Evolutionary conservation across 2,888 invertebrate species (phyloP).

Genomic region (Andrena camellia): DNA sequence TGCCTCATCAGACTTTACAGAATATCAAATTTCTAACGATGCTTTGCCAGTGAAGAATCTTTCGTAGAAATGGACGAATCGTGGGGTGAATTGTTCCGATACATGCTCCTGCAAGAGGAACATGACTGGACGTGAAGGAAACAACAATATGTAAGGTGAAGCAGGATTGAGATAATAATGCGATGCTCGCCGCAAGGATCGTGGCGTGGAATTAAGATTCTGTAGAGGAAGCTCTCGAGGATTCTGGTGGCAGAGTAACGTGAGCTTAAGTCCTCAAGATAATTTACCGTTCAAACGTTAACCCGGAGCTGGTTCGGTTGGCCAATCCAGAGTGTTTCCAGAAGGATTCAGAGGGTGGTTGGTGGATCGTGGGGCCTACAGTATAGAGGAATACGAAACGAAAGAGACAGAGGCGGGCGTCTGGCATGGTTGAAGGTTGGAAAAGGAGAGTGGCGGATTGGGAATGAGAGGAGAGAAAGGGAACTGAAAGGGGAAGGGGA

Average conservation of each 20-base stretch:
- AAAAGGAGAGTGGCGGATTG: slow-evolving; percentile 8
- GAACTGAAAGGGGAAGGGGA: background rate
- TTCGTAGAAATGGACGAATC: too few relatives aligned
- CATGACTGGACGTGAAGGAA: too few relatives aligned
- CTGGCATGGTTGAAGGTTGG: too few relatives aligned
- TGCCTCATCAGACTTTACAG: background rate
- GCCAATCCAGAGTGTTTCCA: slow-evolving; percentile 43
- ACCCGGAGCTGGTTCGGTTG: slow-evolving; percentile 62
- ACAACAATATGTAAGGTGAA: background rate
- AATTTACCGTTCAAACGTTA: slow-evolving; percentile 80
- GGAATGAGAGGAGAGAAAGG: background rate
- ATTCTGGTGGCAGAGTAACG: slow-evolving; percentile 57
- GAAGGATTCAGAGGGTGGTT: slow-evolving; percentile 43
- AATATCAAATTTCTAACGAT: too few relatives aligned
- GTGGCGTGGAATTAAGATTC: slow-evolving; percentile 77
- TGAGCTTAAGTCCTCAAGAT: slow-evolving; percentile 71
- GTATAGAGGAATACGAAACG: slow-evolving; percentile 12
- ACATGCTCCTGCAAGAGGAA: too few relatives aligned
- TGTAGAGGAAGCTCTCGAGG: slow-evolving; percentile 49
- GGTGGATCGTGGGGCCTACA: slow-evolving; percentile 11
- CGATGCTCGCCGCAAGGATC: slow-evolving; percentile 51
- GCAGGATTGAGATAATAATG: slow-evolving; percentile 37
- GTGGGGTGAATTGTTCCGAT: too few relatives aligned
- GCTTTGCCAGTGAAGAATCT: too few relatives aligned
- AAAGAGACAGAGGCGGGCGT: background rate